Base-by-base conservation (phyloP, 2,797 vertebrate species). In the Sebastes ruberrimus region DNA sequence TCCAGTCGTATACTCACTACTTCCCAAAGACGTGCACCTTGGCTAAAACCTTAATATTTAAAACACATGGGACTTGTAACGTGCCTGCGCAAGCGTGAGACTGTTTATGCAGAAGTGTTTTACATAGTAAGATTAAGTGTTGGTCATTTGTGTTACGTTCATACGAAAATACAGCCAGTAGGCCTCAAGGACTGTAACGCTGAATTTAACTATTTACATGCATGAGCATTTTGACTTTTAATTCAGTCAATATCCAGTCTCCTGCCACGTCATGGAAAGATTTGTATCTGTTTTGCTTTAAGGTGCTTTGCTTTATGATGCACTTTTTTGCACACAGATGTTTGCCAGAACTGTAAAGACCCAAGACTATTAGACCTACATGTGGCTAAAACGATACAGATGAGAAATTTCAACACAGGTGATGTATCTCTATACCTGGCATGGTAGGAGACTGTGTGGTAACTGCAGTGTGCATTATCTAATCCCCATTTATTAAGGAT, bases 341-440 rank as follows among this genome's bases (percentile, higher is more conserved):
- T 64, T 67, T 28, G 52, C 59, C 18, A 42, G 63, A 74, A 69
- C 71, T 74, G 56, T 74, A 38, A 73, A 67, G 38, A 28, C 11
- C 2, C 0, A 28, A 20, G 66, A 71, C 33, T 22, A 63, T 27
- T 28, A 35, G 28, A 59, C 16, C 10, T 52, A 28, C 49, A 71
- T 23, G 4, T 38, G 56, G 20, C 22, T 22, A 60, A 66, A 78
- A 20, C 4, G 2, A 46, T 53, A 11, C 71, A 80, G 78, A 30
- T 68, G 30, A 56, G 1, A 56, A 32, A 55, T 49, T 1, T 75
- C 2, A 52, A 64, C 32, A 55, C 33, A 49, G 64, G 57, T 38
- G 28, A 33, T 56, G 49, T 32, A 3, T 33, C 20, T 49, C 22
- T 57, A 59, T 2, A 65, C n/a, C 32, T 64, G 46, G 49, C 27